phyloP scores from a whole-genome alignment of 2,797 vertebrate species.

The Thunnus albacares region DNA sequence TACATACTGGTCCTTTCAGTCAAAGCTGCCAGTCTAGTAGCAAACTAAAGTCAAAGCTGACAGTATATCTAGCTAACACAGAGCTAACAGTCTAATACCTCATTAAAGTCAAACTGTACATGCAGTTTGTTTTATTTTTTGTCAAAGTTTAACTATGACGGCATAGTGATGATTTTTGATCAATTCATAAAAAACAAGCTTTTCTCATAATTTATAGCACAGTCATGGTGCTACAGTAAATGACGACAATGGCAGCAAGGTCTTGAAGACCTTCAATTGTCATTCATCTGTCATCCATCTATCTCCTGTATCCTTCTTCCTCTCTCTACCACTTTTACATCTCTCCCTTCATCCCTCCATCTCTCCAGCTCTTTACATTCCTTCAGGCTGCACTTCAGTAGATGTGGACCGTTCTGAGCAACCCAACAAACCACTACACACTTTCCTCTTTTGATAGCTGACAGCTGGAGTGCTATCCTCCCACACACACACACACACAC shows the following conservation, averaged over 20 bases:
- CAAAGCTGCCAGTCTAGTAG: too few relatives aligned
- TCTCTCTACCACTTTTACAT: not conserved
- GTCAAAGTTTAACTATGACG: too few relatives aligned
- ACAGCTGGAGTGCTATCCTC: constrained; percentile 23
- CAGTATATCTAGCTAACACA: too few relatives aligned
- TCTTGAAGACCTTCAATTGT: not conserved
- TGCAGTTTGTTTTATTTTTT: too few relatives aligned
- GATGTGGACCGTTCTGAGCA: not conserved
- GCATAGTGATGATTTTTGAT: not conserved
- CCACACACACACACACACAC: constrained; percentile 18
- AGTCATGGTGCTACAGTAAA: not conserved
- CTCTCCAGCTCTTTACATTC: not conserved
- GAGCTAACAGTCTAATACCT: too few relatives aligned
- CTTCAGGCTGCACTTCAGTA: constrained; percentile 16
- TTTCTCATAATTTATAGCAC: not conserved
- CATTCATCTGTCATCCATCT: not conserved
- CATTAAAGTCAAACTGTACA: not conserved
- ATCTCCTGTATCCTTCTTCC: not conserved
- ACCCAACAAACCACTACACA: constrained; percentile 10
- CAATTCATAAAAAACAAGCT: not conserved
- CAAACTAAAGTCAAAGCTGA: too few relatives aligned
- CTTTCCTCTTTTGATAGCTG: constrained; percentile 10
- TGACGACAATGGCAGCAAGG: not conserved
- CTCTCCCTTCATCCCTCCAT: not conserved
- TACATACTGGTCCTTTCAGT: too few relatives aligned